Conservation (phyloP, 2,113 vertebrate species). For the Chloropsis cyanopogon region DNA sequence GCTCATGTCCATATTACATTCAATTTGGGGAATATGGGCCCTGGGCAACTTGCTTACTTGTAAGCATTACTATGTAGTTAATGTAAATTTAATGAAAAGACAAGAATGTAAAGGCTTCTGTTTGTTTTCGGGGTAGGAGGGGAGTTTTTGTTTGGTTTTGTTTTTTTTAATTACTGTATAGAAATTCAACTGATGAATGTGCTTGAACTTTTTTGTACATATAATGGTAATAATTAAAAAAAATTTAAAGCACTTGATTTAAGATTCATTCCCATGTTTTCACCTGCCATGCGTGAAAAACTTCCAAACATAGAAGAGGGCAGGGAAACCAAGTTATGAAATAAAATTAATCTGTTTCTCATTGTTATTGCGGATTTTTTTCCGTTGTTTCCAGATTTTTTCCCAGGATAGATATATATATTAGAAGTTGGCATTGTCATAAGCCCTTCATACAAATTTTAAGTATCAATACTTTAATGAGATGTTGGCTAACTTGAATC, state of each 20-base stretch:
- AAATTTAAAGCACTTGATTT: neutral
- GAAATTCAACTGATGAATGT: neutral
- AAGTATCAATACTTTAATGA: neutral
- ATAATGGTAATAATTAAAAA: neutral
- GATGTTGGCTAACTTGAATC: neutral
- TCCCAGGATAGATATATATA: neutral
- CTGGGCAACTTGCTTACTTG: neutral
- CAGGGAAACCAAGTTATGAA: neutral
- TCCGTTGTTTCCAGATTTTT: neutral
- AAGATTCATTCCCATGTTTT: neutral
- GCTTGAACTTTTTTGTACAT: neutral
- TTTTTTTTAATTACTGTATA: neutral
- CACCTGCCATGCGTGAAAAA: neutral
- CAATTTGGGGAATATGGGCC: neutral
- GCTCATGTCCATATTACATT: neutral
- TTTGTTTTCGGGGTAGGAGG: rapidly evolving
- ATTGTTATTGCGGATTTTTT: neutral
- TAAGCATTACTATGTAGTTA: neutral
- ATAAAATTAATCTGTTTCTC: neutral
- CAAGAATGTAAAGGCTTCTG: neutral
- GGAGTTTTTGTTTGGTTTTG: neutral
- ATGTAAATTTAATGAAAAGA: neutral
- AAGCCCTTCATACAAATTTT: neutral
- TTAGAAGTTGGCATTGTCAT: neutral
- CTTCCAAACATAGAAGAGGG: neutral